Base-by-base conservation (phyloP, 64 coral and sea anemone species). In the Platygyra sinensis region DNA sequence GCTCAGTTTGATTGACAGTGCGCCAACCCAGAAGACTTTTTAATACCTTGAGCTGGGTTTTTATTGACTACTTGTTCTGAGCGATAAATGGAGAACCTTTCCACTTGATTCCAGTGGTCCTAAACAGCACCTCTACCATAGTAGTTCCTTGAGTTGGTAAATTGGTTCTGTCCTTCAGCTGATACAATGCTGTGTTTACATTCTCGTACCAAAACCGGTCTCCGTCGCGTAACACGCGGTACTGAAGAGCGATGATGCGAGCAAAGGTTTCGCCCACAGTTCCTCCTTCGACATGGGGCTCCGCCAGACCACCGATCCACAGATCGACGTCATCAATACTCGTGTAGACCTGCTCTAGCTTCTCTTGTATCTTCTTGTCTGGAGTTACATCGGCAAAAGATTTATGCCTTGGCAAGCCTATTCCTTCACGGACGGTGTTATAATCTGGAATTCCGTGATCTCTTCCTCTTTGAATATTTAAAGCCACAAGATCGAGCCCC, bases 361-460 rank as follows among this genome's bases (percentile, higher is more conserved):
- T 87, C 39, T 92, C 90, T 73, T 94, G 92, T 10, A 86, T 38
- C 19, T 72, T 49, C 60, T 91, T 49, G 20, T 94, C 89, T 12
- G 95, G 88, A 11, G 95, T 94, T 33, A 98, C 89, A 52, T 98
- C 92, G 18, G 92, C 85, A 49, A 98, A 98, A 16, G 92, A 94
- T 25, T 19, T 80, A 11, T 46, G 80, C 73, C 71, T 88, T 64
- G 92, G 62, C n/a, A 98, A 72, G 0, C 95, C 95, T 1, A 98
- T 46, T 12, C 87, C 95, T 57, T 74, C 54, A 18, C 95, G 88
- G 0, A 98, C 95, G 4, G 95, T 92, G 78, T 98, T 98, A 19
- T 98, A 98, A 59, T 98, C 95, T 8, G 95, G 89, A 24, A 98
- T 77, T 57, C 95, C 95, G 51, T 98, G 95, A 84, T 98, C 95